phyloP scores from a whole-genome alignment of 2,888 invertebrate genomes.

The Ceraclea dissimilis region DNA sequence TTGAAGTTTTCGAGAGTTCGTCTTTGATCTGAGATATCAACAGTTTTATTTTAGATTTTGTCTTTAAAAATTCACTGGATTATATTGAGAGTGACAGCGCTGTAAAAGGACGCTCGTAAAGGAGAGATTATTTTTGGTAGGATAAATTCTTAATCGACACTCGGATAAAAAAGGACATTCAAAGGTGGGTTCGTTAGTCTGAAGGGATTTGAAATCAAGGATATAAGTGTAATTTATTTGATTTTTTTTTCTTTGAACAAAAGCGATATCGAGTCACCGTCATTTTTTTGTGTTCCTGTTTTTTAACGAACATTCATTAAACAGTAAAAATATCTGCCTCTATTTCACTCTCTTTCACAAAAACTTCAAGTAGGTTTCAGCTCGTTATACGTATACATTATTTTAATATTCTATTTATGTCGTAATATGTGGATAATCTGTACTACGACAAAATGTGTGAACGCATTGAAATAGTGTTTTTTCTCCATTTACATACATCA shows the following conservation, averaged over 20 bases:
- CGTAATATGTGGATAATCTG: too few relatives aligned
- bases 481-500: too few relatives aligned
- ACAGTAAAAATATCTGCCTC: not conserved
- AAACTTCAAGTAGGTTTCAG: too few relatives aligned
- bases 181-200: conserved; percentile 18
- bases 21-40: not conserved
- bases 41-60: not conserved
- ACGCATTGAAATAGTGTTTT: too few relatives aligned
- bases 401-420: too few relatives aligned
- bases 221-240: conserved; percentile 15
- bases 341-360: too few relatives aligned
- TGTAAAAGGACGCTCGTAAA: not conserved
- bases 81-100: not conserved
- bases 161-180: conserved; percentile 9
- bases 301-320: not conserved
- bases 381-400: too few relatives aligned
- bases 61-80: not conserved
- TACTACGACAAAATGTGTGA: too few relatives aligned
- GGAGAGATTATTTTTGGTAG: conserved; percentile 6
- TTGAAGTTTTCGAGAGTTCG: not conserved
- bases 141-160: conserved; percentile 15
- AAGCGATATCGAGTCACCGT: not conserved
- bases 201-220: conserved; percentile 13
- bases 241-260: not conserved
- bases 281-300: not conserved